phyloP scores from a whole-genome alignment of 2,113 vertebrate species.

The Falco punctatus region DNA sequence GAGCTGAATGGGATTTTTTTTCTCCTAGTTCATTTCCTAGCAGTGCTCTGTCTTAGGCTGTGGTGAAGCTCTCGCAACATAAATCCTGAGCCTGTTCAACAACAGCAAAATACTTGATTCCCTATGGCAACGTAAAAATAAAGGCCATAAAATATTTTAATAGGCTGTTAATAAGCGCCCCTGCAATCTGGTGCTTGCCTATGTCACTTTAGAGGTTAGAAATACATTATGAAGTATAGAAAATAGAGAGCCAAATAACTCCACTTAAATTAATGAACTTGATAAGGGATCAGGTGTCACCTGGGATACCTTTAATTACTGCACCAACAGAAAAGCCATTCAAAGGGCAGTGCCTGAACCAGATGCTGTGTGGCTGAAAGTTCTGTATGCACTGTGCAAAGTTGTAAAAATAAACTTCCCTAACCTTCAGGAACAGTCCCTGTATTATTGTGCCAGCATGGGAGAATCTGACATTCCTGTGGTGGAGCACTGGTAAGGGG shows the following conservation, averaged over 20 bases:
- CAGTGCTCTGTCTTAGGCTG: background rate
- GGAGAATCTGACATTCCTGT: background rate
- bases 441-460: constrained; percentile 27
- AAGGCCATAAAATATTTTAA: constrained; percentile 69
- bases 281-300: constrained; percentile 65
- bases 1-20: constrained; percentile 54
- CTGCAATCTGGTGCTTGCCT: constrained; percentile 62
- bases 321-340: constrained; percentile 65
- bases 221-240: constrained; percentile 63
- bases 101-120: constrained; percentile 58
- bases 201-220: constrained; percentile 68
- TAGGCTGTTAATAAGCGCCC: constrained; percentile 56
- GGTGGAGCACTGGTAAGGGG: background rate
- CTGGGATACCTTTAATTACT: constrained; percentile 69
- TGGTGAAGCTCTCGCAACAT: constrained; percentile 42
- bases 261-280: constrained; percentile 68
- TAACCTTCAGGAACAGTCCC: constrained; percentile 39
- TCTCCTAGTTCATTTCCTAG: constrained; percentile 52
- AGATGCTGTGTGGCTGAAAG: constrained; percentile 50
- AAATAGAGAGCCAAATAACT: constrained; percentile 57
- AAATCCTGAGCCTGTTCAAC: constrained; percentile 47
- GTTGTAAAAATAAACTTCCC: constrained; percentile 59
- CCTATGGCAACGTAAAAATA: constrained; percentile 51
- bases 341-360: constrained; percentile 42
- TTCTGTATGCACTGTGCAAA: constrained; percentile 47